Conservation (phyloP, 2,888 invertebrate species). For the Hydrotaea cyrtoneurina region DNA sequence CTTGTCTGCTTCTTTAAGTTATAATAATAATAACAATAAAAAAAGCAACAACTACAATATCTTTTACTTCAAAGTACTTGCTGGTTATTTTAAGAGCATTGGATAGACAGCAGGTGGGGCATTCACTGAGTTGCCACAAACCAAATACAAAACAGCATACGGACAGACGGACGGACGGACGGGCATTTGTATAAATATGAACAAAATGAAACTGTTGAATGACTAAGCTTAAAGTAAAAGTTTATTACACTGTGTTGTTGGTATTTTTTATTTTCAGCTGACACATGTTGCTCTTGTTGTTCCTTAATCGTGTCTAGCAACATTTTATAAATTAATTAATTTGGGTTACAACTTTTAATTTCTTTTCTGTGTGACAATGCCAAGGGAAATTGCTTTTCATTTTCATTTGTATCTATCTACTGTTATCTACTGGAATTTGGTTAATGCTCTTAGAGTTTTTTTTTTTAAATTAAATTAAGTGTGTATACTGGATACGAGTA, state of each 20-base stretch:
- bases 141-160: not conserved
- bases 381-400: slow-evolving; percentile 2
- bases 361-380: slow-evolving; percentile 23
- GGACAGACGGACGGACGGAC: too few relatives aligned
- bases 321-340: slow-evolving; percentile 6
- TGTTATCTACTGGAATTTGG: not conserved
- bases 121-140: not conserved
- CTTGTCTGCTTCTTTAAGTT: slow-evolving; percentile 27
- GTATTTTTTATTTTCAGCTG: too few relatives aligned
- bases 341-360: slow-evolving; percentile 3
- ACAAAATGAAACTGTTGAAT: slow-evolving; percentile 14
- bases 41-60: not conserved
- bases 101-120: not conserved
- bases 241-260: slow-evolving; percentile 21
- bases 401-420: too few relatives aligned
- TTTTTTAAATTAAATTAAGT: slow-evolving; percentile 14
- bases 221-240: slow-evolving; percentile 53
- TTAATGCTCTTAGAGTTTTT: not conserved
- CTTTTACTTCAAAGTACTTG: slow-evolving; percentile 51
- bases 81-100: slow-evolving; percentile 40
- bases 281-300: not conserved
- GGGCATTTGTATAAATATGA: not conserved
- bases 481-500: too few relatives aligned
- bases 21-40: too few relatives aligned
- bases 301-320: slow-evolving; percentile 23